Conservation (phyloP, 2,797 vertebrate genomes). For the Anisognathus igniventris region DNA sequence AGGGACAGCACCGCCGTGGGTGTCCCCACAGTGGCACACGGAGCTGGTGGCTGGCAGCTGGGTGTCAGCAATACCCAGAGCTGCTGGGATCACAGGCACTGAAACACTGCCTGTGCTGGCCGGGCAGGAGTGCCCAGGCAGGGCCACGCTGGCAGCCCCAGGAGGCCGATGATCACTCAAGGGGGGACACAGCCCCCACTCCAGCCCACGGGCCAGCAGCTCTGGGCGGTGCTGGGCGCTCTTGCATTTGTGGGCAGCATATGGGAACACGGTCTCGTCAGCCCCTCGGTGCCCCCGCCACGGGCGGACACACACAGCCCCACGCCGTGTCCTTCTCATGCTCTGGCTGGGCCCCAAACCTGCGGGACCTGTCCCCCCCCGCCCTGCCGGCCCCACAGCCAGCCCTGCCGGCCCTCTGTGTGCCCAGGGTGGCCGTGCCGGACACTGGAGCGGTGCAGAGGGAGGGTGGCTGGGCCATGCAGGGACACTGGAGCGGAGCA, state of each 20-base stretch:
- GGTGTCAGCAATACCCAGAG: neutral
- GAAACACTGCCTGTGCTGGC: neutral
- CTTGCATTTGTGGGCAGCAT: neutral
- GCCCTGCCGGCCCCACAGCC: neutral
- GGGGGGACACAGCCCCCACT: fast-evolving
- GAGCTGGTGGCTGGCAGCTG: neutral
- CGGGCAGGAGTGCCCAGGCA: neutral
- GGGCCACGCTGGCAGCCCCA: neutral
- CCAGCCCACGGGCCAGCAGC: neutral
- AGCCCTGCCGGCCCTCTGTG: neutral
- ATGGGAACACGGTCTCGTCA: fast-evolving
- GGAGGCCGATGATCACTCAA: fast-evolving
- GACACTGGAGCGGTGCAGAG: no score
- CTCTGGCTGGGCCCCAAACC: neutral
- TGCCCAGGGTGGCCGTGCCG: no score
- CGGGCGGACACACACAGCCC: fast-evolving
- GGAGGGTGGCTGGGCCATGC: no score
- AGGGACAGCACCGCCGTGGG: neutral
- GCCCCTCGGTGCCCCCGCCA: fast-evolving
- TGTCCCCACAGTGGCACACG: neutral
- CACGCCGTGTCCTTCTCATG: fast-evolving
- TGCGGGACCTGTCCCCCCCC: fast-evolving
- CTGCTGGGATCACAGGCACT: neutral
- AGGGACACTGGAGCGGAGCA: no score
- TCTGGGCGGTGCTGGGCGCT: fast-evolving